Evolutionary conservation across 2,113 vertebrate genomes (phyloP).

Genomic region (Brevimyrus niger): DNA sequence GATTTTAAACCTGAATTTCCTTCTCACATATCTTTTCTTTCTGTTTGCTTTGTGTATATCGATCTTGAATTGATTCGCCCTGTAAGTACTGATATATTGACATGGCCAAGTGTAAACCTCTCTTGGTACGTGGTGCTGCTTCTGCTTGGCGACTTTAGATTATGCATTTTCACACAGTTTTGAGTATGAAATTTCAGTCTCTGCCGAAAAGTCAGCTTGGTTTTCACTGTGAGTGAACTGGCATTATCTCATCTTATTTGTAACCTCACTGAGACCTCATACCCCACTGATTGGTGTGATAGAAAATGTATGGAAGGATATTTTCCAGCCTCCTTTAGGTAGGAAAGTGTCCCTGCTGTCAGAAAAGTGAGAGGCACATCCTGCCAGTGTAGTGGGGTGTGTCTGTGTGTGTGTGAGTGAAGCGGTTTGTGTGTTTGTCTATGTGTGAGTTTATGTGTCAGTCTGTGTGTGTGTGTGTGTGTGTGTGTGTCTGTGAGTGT

Average conservation of each 20-base stretch:
- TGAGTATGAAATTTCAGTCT: not conserved
- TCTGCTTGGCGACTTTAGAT: not conserved
- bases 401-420: not conserved
- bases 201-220: not conserved
- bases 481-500: not conserved
- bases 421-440: not conserved
- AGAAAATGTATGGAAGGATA: not conserved
- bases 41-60: conserved; percentile 27
- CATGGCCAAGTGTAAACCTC: not conserved
- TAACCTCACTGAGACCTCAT: not conserved
- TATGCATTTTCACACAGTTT: not conserved
- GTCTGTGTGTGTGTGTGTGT: not conserved
- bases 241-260: not conserved
- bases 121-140: not conserved
- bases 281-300: not conserved
- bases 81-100: not conserved
- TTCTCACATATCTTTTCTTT: not conserved
- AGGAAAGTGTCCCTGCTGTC: not conserved
- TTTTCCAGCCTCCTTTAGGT: not conserved
- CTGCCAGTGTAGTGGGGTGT: not conserved
- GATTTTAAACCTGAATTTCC: not conserved
- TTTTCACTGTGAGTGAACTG: not conserved
- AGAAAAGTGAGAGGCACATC: not conserved
- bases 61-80: not conserved
- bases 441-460: not conserved